Evolutionary conservation across 2,113 vertebrate species (phyloP).

Genomic region (Bucco capensis): DNA sequence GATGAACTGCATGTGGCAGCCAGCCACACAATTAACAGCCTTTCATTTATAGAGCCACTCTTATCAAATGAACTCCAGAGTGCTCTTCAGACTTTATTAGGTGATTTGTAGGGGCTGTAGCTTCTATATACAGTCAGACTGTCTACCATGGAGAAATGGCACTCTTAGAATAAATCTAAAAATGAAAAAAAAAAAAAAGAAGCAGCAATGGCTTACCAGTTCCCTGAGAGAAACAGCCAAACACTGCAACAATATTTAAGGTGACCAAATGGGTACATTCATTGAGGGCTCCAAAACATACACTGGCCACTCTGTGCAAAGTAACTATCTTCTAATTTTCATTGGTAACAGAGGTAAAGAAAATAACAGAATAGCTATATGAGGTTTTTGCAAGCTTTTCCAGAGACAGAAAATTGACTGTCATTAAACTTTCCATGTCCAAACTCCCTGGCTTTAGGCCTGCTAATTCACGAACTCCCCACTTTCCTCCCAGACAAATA

Average conservation of each 20-base stretch:
- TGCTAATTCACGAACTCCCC: not conserved
- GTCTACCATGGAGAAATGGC: not conserved
- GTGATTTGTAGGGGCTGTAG: not conserved
- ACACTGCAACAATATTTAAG: not conserved
- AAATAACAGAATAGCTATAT: not conserved
- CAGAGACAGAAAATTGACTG: not conserved
- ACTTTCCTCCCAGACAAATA: not conserved
- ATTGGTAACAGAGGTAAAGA: not conserved
- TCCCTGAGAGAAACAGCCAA: not conserved
- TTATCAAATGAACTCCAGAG: conserved; percentile 8
- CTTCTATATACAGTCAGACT: not conserved
- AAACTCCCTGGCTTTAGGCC: not conserved
- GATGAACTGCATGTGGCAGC: conserved; percentile 7
- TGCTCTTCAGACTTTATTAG: not conserved
- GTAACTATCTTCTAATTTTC: not conserved
- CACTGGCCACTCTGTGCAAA: not conserved
- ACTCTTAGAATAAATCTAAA: not conserved
- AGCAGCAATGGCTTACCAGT: not conserved
- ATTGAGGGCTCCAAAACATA: not conserved
- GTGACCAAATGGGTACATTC: not conserved
- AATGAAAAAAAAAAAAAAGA: not conserved
- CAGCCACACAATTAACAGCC: conserved; percentile 9
- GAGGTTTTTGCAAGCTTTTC: not conserved
- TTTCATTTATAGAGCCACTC: not conserved
- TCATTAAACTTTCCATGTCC: not conserved